A percentile compares a stretch with the other conserved stretches of the same genome.
Conservation (phyloP, 2,113 vertebrate genomes). For the Phainopepla nitens region DNA sequence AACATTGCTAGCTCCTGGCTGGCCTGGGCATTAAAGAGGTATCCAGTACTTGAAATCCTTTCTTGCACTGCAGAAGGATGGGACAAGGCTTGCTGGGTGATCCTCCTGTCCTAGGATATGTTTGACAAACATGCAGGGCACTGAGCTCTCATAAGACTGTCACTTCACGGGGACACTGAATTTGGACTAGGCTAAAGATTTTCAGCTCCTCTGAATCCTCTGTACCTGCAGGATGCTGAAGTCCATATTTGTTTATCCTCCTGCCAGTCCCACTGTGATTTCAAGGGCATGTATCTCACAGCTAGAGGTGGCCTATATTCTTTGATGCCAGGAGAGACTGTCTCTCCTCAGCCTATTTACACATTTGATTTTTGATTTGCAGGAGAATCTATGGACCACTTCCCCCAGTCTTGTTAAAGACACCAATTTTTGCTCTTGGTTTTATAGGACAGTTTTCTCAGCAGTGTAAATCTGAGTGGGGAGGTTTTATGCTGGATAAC, state of each 20-base stretch:
- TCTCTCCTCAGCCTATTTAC: not conserved
- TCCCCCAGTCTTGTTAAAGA: not conserved
- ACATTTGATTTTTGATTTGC: not conserved
- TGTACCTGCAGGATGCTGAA: not conserved
- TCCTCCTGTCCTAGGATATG: not conserved
- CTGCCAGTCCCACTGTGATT: not conserved
- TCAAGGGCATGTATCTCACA: slow-evolving; percentile 12
- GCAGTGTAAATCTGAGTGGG: not conserved
- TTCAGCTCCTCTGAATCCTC: not conserved
- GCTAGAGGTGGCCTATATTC: not conserved
- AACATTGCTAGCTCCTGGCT: not conserved
- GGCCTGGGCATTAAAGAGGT: not conserved
- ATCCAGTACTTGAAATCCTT: not conserved
- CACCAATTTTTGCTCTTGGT: not conserved
- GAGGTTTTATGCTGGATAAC: slow-evolving; percentile 7
- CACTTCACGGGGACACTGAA: not conserved
- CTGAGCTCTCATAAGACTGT: not conserved
- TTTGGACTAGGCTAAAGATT: not conserved
- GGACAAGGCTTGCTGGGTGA: not conserved
- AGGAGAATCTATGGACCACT: not conserved
- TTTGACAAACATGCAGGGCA: not conserved
- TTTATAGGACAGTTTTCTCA: slow-evolving; percentile 7
- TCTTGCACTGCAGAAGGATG: not conserved
- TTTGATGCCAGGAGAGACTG: not conserved
- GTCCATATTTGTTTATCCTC: not conserved